A percentile compares a stretch with the other conserved stretches of the same genome.
Evolutionary conservation across 2,113 vertebrate genomes (phyloP).

Genomic region (Maccullochella peelii): DNA sequence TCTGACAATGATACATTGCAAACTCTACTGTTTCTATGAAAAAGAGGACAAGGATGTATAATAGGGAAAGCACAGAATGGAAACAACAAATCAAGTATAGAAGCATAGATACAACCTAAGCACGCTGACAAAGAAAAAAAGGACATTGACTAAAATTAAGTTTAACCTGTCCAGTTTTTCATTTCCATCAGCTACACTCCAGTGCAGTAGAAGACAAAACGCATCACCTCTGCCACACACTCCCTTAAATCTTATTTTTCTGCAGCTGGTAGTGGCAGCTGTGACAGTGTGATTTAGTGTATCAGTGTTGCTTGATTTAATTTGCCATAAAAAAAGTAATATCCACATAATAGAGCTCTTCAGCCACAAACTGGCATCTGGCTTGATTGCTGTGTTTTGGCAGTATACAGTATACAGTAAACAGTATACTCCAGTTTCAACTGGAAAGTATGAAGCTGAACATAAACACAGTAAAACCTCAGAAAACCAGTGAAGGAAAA

Average conservation of each 20-base stretch:
- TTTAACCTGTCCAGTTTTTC: background rate
- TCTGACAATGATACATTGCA: slow-evolving; percentile 14
- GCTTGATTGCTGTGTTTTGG: slow-evolving; percentile 4
- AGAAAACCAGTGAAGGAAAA: background rate
- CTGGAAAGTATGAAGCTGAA: background rate
- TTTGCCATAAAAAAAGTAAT: background rate
- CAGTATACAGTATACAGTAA: too few species aligned
- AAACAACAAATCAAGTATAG: background rate
- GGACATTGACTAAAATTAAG: background rate
- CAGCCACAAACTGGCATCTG: background rate
- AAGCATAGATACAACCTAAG: background rate
- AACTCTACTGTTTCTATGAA: background rate
- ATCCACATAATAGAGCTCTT: background rate
- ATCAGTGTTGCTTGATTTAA: background rate
- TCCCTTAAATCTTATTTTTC: background rate
- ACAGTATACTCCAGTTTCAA: background rate
- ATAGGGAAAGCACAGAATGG: background rate
- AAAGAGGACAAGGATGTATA: background rate
- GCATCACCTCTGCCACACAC: background rate
- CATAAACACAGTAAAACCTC: background rate
- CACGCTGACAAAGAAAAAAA: background rate
- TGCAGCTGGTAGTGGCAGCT: background rate
- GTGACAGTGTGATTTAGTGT: background rate
- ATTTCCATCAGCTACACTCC: background rate
- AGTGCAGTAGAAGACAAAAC: background rate